Base-by-base conservation (phyloP, 2,888 invertebrate genomes). In the Leucozona laternaria region DNA sequence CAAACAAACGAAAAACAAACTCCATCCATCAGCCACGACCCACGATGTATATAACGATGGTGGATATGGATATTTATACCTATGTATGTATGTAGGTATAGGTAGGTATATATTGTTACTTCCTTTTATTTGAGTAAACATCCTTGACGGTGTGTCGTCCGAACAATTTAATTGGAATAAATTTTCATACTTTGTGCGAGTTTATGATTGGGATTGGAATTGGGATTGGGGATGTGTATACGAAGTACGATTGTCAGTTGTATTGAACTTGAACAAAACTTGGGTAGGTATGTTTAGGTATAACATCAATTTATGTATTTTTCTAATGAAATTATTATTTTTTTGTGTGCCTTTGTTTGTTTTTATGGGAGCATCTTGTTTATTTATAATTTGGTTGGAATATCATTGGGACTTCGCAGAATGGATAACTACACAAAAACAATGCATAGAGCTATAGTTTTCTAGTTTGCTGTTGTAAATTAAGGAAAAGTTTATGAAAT, bases 101-200 rank as follows among this genome's bases (percentile, higher is more conserved):
- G n/a, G n/a, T n/a, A 55, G 1, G 1, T 28, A 10, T 28, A 34
- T 58, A 37, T 34, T 37, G 15, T 17, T 53, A 53, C 45, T 78
- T 82, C 72, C 68, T 58, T 72, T 78, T 78, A 72, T 82, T 40
- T 40, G 78, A 73, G 81, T 70, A 81, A 79, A 86, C 71, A 78
- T 86, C 86, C 70, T 76, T 78, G 82, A 75, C 71, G 73, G 86
- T 75, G 78, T 86, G 86, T 82, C 82, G 71, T 86, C 82, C 58
- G 71, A 79, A 50, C 66, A 82, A 78, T 86, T 86, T 86, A 86
- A 86, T 86, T 86, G 86, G 86, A 86, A 86, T 82, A 82, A 58
- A 82, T 86, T 75, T 75, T 82, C 82, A 79, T 86, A 79, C 79
- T 79, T 71, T 82, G 64, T 73, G 57, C 58, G 58, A 55, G 20